Conservation (phyloP, 2,888 invertebrate species). For the Unio delphinus region DNA sequence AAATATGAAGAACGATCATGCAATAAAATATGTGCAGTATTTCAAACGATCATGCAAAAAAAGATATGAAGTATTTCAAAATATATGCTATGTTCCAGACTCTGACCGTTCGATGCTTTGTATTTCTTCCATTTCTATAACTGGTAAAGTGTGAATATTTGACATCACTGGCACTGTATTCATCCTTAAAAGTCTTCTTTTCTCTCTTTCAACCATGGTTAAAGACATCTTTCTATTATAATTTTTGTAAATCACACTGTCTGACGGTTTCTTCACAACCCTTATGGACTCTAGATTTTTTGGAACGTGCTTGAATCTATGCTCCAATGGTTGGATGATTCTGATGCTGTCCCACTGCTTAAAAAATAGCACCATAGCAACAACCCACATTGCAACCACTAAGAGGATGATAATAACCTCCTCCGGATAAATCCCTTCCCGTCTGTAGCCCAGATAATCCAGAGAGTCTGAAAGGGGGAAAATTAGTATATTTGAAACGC, state of each 20-base stretch:
- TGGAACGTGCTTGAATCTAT: conserved; percentile 63
- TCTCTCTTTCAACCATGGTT: conserved; percentile 63
- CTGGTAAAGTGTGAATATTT: conserved; percentile 42
- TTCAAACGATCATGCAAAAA: no score
- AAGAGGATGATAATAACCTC: conserved; percentile 56
- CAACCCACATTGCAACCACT: conserved; percentile 60
- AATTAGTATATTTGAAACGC: no score
- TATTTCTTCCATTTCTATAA: conserved; percentile 52
- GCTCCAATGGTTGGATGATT: conserved; percentile 65
- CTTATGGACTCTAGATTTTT: conserved; percentile 66
- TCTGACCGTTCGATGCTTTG: background rate
- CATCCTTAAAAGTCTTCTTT: conserved; percentile 57
- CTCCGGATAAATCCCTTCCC: conserved; percentile 44
- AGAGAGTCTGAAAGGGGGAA: conserved; percentile 23
- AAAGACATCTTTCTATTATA: conserved; percentile 64
- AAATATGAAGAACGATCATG: no score
- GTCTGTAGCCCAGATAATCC: conserved; percentile 20
- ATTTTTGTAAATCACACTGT: conserved; percentile 69
- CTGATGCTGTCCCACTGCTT: conserved; percentile 68
- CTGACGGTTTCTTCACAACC: conserved; percentile 67
- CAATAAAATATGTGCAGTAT: no score
- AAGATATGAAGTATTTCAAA: no score
- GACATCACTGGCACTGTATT: conserved; percentile 57
- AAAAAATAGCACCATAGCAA: conserved; percentile 65
- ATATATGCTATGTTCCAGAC: no score